Base-by-base conservation (phyloP, 2,797 vertebrate genomes). In the Eulemur coronatus region DNA sequence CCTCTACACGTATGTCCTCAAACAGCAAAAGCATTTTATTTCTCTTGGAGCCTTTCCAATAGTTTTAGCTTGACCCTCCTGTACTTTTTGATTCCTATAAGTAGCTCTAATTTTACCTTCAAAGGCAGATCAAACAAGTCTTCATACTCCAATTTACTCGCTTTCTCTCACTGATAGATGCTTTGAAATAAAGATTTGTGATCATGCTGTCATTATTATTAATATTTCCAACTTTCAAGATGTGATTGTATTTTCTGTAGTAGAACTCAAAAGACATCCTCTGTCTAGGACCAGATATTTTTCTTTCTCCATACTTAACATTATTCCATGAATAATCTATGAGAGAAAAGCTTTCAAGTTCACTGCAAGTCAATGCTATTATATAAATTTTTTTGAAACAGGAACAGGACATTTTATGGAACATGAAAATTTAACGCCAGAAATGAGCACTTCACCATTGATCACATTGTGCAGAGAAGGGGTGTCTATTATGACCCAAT, bases 161-260 rank as follows among this genome's bases (percentile, higher is more conserved):
- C n/a, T 72, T 72, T 70, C 72, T 86, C 3, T 79, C 48, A 67
- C 13, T 78, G 65, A 94, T 57, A 12, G 52, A 72, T 75, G 13
- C 41, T 79, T 87, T 90, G 38, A 89, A 96, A 90, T 91, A 80
- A 94, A 86, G 41, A 61, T 38, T 84, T 85, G 35, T 59, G 46
- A 65, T 65, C 7, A 35, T 52, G 3, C 13, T 92, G 38, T 52
- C 63, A 10, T 50, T 75, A 43, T 70, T 93, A 85, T 63, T 80
- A 52, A 88, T 91, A 69, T 76, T 81, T 81, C 55, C 43, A 33
- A 3, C 46, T 84, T 91, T 63, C 9, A 89, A 82, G 4, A 91
- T 72, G 46, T 59, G 43, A 46, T 65, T 43, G 48, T 43, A 35
- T 76, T 95, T 80, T 91, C 22, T 96, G 2, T 46, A 41, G 13